Evolutionary conservation across 2,888 invertebrate genomes (phyloP), one percentile per base, ranked within the genome.

Genomic region (Adelphocoris suturalis): DNA sequence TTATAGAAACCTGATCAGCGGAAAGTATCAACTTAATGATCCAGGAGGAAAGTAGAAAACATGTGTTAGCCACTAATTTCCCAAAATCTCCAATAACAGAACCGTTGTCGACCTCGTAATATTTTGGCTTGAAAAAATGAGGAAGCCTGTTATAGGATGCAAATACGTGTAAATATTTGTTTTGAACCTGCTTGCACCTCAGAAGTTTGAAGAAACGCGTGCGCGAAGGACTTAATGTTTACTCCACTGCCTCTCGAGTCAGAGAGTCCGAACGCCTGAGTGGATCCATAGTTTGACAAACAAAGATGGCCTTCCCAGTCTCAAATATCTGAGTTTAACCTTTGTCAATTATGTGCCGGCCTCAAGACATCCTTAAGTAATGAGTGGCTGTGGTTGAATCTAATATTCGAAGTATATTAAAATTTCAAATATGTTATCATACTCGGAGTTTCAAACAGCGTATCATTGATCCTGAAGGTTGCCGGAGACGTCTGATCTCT

Each of bases 141-240:
- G 61, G 19, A 61, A 61, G 19, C 61, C 9, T 19, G 61, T 52
- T 14, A 52, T 16, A 61, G n/a, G n/a, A 61, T 61, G 16, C 16
- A 61, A n/a, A 61, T 61, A n/a, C n/a, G 61, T n/a, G 61, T 61
- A 19, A 61, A 61, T 19, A 19, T 61, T 61, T 61, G 61, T 16
- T n/a, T 14, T n/a, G 61, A 61, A n/a, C 61, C 19, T n/a, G 61
- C n/a, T 0, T 61, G 23, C 23, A 23, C 23, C 23, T 68, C 23
- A 23, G 68, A 68, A 23, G 68, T 68, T 68, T 23, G 23, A 23
- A 23, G 27, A 27, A n/a, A 61, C 61, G 68, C 68, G 19, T 23
- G 68, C 68, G 68, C 5, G 68, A 68, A 12, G 23, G 23, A 68
- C 13, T 0, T 23, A 23, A 12, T 68, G 68, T 68, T 68, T 68